These are phyloP conservation scores for Acronicta psi DNA, from an alignment of 2,888 invertebrate species.

Conservation along the genomic window DNA sequence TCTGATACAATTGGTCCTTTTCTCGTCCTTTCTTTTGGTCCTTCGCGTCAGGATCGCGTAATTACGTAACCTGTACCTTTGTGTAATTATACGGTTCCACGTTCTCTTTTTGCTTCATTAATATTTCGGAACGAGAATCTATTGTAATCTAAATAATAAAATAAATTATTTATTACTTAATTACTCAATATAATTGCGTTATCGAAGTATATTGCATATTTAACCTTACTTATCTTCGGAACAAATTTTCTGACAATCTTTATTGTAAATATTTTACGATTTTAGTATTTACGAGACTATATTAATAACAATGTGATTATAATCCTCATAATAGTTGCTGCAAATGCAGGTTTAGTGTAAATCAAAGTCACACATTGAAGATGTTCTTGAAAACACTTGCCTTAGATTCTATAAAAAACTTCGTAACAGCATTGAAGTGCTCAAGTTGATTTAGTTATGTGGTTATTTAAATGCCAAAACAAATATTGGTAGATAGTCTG, in stretches of 20 bases:
- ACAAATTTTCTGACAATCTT: conserved; percentile 2
- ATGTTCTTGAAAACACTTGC: conserved; percentile 1
- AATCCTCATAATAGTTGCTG: conserved; percentile 15
- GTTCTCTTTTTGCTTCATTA: background rate
- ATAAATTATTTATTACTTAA: conserved; percentile 22
- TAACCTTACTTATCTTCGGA: conserved; percentile 28
- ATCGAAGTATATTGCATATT: conserved; percentile 11
- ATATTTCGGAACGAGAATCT: background rate
- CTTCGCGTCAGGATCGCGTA: conserved; percentile 3
- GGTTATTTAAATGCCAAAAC: conserved; percentile 46
- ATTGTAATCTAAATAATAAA: conserved; percentile 14
- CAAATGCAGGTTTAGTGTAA: conserved; percentile 15
- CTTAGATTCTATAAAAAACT: conserved; percentile 4
- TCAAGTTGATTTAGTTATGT: conserved; percentile 42
- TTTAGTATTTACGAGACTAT: conserved; percentile 8
- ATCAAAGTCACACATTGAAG: background rate
- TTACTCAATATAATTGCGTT: conserved; percentile 22
- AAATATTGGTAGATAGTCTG: conserved; percentile 16
- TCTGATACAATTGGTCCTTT: conserved; percentile 10
- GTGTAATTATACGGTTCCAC: background rate
- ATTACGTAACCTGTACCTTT: conserved; percentile 10
- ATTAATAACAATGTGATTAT: conserved; percentile 18
- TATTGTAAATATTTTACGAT: conserved; percentile 4
- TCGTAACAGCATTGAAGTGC: conserved; percentile 31
- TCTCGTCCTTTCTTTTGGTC: too few species aligned